Evolutionary conservation across 2,888 invertebrate species (phyloP).

Genomic region (Catocala fraxini): DNA sequence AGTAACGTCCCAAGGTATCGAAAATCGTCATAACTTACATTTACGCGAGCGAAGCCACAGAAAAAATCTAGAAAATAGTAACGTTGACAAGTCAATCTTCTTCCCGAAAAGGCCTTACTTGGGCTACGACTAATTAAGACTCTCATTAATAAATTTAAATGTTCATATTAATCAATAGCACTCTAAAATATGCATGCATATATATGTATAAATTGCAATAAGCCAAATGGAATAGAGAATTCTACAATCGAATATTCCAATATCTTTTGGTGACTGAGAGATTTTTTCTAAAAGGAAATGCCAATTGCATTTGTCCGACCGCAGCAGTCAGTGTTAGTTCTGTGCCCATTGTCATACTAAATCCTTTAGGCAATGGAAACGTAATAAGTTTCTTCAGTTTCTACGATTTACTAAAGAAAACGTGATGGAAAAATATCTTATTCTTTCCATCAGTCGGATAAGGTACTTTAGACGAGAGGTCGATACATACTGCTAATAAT

Average conservation of each 20-base stretch:
- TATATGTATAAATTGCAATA: too few relatives aligned
- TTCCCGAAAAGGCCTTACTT: too few relatives aligned
- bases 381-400: constrained; percentile 6
- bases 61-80: too few relatives aligned
- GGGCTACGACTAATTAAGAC: too few relatives aligned
- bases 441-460: constrained; percentile 31
- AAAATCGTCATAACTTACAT: too few relatives aligned
- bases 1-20: too few relatives aligned
- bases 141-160: too few relatives aligned
- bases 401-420: constrained; percentile 7
- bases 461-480: constrained; percentile 22
- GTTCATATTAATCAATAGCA: too few relatives aligned
- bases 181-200: too few relatives aligned
- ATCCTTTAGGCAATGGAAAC: neutral
- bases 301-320: constrained; percentile 2
- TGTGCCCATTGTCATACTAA: neutral
- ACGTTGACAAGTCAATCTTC: too few relatives aligned
- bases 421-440: constrained; percentile 20
- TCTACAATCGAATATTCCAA: neutral
- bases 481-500: constrained; percentile 24
- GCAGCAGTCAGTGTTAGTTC: neutral
- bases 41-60: too few relatives aligned
- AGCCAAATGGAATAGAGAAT: too few relatives aligned
- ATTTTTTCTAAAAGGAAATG: constrained; percentile 1
- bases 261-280: neutral